Conservation (phyloP, 2,797 vertebrate genomes). For the Spizella passerina region DNA sequence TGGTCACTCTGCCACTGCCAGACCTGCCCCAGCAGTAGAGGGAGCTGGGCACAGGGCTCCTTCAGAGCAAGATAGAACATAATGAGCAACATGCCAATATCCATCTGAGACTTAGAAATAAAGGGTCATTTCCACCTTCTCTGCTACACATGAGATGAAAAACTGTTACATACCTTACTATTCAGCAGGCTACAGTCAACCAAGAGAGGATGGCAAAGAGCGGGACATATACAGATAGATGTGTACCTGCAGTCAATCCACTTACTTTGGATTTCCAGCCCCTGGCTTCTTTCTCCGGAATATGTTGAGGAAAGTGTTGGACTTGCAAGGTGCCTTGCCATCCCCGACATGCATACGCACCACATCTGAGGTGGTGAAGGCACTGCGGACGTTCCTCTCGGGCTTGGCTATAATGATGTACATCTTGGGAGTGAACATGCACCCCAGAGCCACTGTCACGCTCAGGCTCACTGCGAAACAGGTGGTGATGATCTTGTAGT, state of each 20-base stretch:
- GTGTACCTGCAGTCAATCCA: constrained; percentile 42
- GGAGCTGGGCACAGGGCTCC: neutral
- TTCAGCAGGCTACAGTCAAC: neutral
- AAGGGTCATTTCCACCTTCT: neutral
- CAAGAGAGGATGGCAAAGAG: neutral
- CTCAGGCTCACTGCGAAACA: constrained; percentile 98
- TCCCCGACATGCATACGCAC: constrained; percentile 99
- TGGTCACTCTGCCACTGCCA: neutral
- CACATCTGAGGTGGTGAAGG: constrained; percentile 98
- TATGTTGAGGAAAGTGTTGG: constrained; percentile 94
- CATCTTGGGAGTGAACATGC: constrained; percentile 99
- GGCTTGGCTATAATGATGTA: constrained; percentile 99
- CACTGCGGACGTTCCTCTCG: constrained; percentile 96
- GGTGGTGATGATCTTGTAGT: constrained; percentile 99
- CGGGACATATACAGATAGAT: neutral
- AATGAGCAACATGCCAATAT: neutral
- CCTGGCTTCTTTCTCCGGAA: constrained; percentile 95
- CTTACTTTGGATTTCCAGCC: constrained; percentile 93
- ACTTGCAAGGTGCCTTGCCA: constrained; percentile 91
- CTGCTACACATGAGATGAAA: neutral
- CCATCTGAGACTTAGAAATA: neutral
- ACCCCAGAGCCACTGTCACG: constrained; percentile 95
- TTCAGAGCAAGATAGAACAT: neutral
- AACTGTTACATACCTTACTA: constrained; percentile 30
- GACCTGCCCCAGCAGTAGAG: neutral